phyloP scores from a whole-genome alignment of 2,888 invertebrate genomes.

The Parapristionchus giblindavisi region DNA sequence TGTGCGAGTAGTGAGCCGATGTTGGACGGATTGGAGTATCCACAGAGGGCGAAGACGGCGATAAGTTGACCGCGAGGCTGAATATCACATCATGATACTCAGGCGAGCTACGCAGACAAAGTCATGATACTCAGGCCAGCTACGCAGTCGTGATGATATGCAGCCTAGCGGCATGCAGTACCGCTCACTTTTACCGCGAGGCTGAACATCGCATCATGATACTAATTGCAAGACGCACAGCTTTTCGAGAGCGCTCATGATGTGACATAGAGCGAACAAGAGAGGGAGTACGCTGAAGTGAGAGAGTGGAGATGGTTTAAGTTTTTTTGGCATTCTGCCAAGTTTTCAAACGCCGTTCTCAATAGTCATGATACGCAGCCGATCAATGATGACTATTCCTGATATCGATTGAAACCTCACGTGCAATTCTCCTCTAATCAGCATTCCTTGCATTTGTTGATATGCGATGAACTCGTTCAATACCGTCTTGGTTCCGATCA shows the following conservation, averaged over 20 bases:
- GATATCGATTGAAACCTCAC: too few relatives aligned
- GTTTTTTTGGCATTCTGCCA: not conserved
- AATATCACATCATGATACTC: not conserved
- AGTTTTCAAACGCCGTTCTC: not conserved
- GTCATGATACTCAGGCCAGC: not conserved
- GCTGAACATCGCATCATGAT: conserved; percentile 20
- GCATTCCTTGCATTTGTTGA: conserved; percentile 47
- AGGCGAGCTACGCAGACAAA: not conserved
- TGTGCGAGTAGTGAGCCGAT: conserved; percentile 45
- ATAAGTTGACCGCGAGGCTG: conserved; percentile 45
- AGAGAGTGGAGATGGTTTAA: not conserved
- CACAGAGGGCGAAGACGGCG: conserved; percentile 43
- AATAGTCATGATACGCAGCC: too few relatives aligned
- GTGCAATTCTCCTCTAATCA: conserved; percentile 39
- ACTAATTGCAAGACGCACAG: too few relatives aligned
- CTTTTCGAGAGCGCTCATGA: too few relatives aligned
- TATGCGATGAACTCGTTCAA: conserved; percentile 49
- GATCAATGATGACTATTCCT: too few relatives aligned
- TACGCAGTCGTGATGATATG: not conserved
- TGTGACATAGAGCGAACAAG: not conserved
- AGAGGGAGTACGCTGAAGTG: too few relatives aligned
- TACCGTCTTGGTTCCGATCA: conserved; percentile 47
- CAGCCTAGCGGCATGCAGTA: conserved; percentile 37
- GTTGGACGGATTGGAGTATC: conserved; percentile 45
- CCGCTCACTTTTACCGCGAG: conserved; percentile 42